Base-by-base conservation (phyloP, 2,113 vertebrate genomes). In the Entomyzon cyanotis region DNA sequence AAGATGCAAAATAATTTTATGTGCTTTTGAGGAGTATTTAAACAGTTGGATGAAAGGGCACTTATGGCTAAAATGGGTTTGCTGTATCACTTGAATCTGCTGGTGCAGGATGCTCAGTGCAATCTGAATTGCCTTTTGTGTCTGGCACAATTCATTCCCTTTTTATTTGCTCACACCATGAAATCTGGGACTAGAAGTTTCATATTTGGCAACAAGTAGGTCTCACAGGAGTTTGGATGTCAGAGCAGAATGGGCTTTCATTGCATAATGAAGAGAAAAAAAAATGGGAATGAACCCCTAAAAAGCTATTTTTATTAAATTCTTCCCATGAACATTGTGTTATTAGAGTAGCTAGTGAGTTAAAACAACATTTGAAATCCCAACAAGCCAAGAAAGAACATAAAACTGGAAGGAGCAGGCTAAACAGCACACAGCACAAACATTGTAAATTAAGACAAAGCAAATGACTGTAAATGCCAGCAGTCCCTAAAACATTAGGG, bases 401-500 rank as follows among this genome's bases (percentile, higher is more conserved):
- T 84, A 91, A 96, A 97, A 91, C 62, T 82, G 69, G 41, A 68
- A 94, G 46, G 20, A 94, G 27, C 30, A 69, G 53, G 52, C 64
- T 76, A 94, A 92, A 70, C 3, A 6, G 35, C 64, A 80, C 47
- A 81, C 5, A 74, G 39, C 41, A 71, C 75, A 88, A 94, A 82
- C 75, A 86, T 47, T 76, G 78, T 84, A 93, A 96, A 96, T 96
- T 91, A 92, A 92, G 86, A 84, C 76, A 90, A 95, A 96, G 91
- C 79, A 93, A 96, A 94, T 82, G 41, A 92, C 75, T 76, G 44
- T 75, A 94, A 90, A 85, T 95, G 90, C 95, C 88, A 97, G 65
- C 92, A 97, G 87, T 95, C 86, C 76, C 88, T 95, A 83, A 96
- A 97, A 96, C 90, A 91, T 95, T 96, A 96, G 93, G 87, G 96